Evolutionary conservation across 92 coral and sea anemone species (phyloP).

Genomic region (Nematostella vectensis): DNA sequence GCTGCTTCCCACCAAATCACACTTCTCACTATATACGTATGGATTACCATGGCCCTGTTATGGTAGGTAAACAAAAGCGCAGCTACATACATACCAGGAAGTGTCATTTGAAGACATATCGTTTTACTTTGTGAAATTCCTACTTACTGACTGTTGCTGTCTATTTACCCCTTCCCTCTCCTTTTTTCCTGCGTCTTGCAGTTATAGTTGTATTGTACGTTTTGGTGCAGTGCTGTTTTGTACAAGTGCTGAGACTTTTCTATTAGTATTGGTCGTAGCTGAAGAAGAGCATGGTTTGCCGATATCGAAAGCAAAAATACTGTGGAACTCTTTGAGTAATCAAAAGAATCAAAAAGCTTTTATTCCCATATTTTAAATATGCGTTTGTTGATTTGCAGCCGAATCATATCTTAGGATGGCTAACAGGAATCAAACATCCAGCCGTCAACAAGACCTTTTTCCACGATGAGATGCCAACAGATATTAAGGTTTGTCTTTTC

Average conservation of each 20-base stretch:
- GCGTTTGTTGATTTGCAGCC: conserved; percentile 47
- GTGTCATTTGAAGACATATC: neutral
- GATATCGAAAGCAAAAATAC: no score
- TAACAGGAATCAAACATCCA: conserved; percentile 73
- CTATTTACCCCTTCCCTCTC: neutral
- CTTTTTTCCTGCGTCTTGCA: neutral
- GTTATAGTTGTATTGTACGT: no score
- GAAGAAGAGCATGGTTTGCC: no score
- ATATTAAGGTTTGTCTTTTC: no score
- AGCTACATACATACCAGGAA: neutral
- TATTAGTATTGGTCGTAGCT: no score
- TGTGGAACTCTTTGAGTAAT: no score
- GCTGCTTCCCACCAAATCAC: conserved; percentile 51
- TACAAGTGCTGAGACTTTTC: no score
- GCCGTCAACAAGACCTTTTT: conserved; percentile 64
- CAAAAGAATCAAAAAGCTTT: no score
- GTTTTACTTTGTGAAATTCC: no score
- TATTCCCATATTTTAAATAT: no score
- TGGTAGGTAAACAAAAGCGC: conserved; percentile 65
- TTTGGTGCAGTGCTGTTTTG: no score
- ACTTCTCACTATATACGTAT: conserved; percentile 52
- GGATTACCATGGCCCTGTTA: conserved; percentile 84
- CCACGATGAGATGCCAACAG: conserved; percentile 28
- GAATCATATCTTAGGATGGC: conserved; percentile 73
- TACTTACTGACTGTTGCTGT: no score